Percentiles rank a stretch among this genome's conserved stretches.
phyloP scores from a whole-genome alignment of 92 coral and sea anemone genomes.

The Metridium senile region DNA sequence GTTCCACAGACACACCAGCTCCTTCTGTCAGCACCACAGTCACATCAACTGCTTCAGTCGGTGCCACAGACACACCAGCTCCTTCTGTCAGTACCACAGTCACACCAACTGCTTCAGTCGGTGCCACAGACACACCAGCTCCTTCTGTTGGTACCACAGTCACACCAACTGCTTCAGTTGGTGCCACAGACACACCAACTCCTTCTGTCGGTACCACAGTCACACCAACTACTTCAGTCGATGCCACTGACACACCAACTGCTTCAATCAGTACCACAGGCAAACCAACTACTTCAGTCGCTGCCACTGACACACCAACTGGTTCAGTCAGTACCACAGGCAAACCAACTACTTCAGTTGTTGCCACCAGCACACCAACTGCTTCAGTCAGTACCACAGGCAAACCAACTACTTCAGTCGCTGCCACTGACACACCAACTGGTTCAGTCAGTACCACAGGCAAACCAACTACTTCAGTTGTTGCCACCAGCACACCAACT shows the following conservation, averaged over 20 bases:
- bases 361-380: background rate
- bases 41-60: background rate
- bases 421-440: background rate
- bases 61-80: background rate
- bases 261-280: background rate
- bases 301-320: background rate
- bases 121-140: background rate
- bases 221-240: background rate
- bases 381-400: background rate
- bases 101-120: background rate
- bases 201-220: background rate
- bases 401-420: background rate
- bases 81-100: background rate
- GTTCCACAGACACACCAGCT: no score
- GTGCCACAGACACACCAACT: background rate
- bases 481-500: background rate
- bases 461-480: background rate
- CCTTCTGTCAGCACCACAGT: background rate
- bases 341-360: background rate
- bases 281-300: background rate
- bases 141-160: background rate
- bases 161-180: background rate
- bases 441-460: background rate
- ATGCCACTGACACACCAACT: constrained; percentile 1
- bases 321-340: background rate